Conservation (phyloP, 53 echinoderm and acorn worm species). For the Holothuria scabra region DNA sequence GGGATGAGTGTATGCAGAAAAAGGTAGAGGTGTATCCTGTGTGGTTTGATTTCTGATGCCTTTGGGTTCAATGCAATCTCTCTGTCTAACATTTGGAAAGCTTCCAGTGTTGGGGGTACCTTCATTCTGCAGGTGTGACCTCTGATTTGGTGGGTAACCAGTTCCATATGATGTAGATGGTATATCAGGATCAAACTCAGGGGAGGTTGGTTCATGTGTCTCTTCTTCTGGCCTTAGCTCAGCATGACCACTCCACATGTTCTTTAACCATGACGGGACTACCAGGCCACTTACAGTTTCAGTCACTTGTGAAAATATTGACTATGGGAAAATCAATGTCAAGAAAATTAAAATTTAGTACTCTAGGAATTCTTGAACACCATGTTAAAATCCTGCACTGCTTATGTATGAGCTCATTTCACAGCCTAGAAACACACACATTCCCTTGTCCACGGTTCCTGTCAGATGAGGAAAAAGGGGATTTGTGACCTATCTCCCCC, state of each 20-base stretch:
- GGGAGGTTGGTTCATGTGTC: background rate
- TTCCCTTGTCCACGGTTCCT: no score
- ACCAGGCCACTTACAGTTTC: slow-evolving; percentile 72
- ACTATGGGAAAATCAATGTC: slow-evolving; percentile 28
- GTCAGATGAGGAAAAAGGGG: no score
- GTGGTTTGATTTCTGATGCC: slow-evolving; percentile 25
- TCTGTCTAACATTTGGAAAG: background rate
- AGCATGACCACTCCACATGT: slow-evolving; percentile 53
- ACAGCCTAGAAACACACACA: no score
- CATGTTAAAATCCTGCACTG: no score
- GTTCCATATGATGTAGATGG: slow-evolving; percentile 31
- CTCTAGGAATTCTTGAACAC: no score
- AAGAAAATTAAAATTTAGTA: background rate
- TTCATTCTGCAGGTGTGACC: background rate
- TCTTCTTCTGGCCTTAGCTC: background rate
- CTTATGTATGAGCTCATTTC: no score
- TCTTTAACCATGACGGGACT: slow-evolving; percentile 88
- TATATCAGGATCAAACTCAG: slow-evolving; percentile 17
- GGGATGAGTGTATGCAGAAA: slow-evolving; percentile 66
- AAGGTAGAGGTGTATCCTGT: slow-evolving; percentile 69
- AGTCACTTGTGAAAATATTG: slow-evolving; percentile 25
- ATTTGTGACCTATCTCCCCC: no score
- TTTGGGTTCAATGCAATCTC: background rate
- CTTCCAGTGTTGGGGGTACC: background rate
- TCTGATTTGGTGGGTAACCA: slow-evolving; percentile 20